A percentile compares a stretch with the other conserved stretches of the same genome.
Conservation (phyloP, 1,140 invertebrate species). For the Yoshiicerus persimilis region DNA sequence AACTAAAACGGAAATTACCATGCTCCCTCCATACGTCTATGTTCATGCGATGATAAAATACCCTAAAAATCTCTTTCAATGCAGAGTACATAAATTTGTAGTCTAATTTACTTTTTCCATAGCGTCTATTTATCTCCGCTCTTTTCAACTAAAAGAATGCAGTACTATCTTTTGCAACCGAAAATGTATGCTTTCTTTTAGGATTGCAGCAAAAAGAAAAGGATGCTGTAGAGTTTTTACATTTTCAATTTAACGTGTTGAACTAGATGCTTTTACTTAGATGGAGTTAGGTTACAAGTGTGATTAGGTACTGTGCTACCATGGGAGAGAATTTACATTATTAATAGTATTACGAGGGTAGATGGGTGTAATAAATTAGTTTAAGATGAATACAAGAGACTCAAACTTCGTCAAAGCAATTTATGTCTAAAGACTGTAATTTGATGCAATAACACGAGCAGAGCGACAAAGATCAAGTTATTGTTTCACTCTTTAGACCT, state of each 20-base stretch:
- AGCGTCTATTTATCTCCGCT: not conserved
- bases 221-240: not conserved
- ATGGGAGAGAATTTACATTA: not conserved
- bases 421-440: not conserved
- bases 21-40: not conserved
- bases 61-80: not conserved
- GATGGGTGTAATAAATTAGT: not conserved
- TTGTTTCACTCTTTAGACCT: constrained; percentile 5
- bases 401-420: not conserved
- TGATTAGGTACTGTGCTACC: not conserved
- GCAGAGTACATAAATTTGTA: not conserved
- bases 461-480: constrained; percentile 19
- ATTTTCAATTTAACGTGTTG: not conserved
- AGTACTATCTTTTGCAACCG: not conserved
- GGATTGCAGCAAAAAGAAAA: not conserved
- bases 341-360: not conserved
- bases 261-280: not conserved
- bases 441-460: constrained; percentile 9
- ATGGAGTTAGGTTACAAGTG: not conserved
- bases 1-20: constrained; percentile 14
- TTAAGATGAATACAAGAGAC: not conserved
- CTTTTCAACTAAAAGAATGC: not conserved
- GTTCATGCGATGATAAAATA: not conserved
- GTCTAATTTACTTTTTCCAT: not conserved
- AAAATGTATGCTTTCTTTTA: not conserved